These are phyloP conservation scores for Eustalomyia histrio DNA, from an alignment of 2,888 invertebrate genomes.

Conservation along the genomic window DNA sequence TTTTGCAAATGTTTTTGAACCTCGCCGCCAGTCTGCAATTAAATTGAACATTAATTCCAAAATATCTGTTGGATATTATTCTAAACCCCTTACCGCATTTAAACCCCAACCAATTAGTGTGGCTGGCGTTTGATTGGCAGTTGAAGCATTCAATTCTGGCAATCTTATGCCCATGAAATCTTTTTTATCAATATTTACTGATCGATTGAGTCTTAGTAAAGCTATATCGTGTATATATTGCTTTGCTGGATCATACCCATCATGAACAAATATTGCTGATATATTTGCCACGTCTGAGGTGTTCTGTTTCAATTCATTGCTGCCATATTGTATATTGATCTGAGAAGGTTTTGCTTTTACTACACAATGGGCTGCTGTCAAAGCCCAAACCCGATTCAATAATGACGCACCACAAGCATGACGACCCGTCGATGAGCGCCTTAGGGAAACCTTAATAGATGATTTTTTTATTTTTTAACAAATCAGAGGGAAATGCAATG, in stretches of 20 bases:
- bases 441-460: constrained; percentile 72
- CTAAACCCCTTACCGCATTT: constrained; percentile 71
- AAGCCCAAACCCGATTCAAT: constrained; percentile 73
- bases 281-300: constrained; percentile 70
- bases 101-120: constrained; percentile 78
- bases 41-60: no score
- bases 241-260: constrained; percentile 71
- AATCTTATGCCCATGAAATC: constrained; percentile 71
- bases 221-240: constrained; percentile 74
- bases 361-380: constrained; percentile 78
- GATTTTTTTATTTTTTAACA: background rate
- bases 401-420: constrained; percentile 76
- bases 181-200: constrained; percentile 65
- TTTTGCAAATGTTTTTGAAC: constrained; percentile 76
- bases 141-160: constrained; percentile 67
- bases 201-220: constrained; percentile 70
- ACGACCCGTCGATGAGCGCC: constrained; percentile 70
- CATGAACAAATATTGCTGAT: constrained; percentile 71
- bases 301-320: constrained; percentile 69
- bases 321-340: constrained; percentile 75
- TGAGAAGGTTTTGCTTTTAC: constrained; percentile 63
- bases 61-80: background rate
- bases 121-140: constrained; percentile 68
- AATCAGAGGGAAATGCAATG: background rate
- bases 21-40: constrained; percentile 74